These are phyloP conservation scores for Phenganax stokvisi DNA, from an alignment of 92 coral and sea anemone genomes.

Conservation along the genomic window DNA sequence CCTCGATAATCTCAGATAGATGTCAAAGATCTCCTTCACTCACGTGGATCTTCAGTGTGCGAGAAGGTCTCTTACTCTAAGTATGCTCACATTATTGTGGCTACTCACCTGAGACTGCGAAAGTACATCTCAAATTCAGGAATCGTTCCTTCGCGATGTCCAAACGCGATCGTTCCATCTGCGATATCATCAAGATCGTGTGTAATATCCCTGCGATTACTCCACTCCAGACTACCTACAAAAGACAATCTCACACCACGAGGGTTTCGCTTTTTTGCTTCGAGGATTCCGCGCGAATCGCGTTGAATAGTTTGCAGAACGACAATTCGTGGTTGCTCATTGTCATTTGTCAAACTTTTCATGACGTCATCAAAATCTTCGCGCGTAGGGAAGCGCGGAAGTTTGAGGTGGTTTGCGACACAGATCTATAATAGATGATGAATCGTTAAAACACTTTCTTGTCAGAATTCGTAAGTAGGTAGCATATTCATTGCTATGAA, in stretches of 20 bases:
- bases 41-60: too few relatives aligned
- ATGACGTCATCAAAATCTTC: conserved; percentile 56
- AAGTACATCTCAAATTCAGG: conserved; percentile 60
- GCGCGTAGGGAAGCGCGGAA: conserved; percentile 62
- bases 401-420: conserved; percentile 57
- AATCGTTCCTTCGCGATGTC: conserved; percentile 74
- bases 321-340: conserved; percentile 58
- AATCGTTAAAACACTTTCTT: neutral
- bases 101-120: conserved; percentile 19
- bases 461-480: neutral
- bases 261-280: conserved; percentile 56
- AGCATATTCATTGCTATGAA: too few relatives aligned
- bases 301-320: conserved; percentile 86
- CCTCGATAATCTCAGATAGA: too few relatives aligned
- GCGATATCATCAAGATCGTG: conserved; percentile 71
- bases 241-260: conserved; percentile 52
- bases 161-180: conserved; percentile 78
- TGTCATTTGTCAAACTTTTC: conserved; percentile 26
- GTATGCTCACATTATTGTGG: too few relatives aligned
- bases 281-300: conserved; percentile 71
- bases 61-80: too few relatives aligned
- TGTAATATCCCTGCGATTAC: conserved; percentile 74
- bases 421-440: conserved; percentile 41
- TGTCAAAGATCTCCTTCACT: conserved; percentile 1
- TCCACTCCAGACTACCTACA: conserved; percentile 98